Base-by-base conservation (phyloP, 2,797 vertebrate species). In the Tokudaia muenninki region DNA sequence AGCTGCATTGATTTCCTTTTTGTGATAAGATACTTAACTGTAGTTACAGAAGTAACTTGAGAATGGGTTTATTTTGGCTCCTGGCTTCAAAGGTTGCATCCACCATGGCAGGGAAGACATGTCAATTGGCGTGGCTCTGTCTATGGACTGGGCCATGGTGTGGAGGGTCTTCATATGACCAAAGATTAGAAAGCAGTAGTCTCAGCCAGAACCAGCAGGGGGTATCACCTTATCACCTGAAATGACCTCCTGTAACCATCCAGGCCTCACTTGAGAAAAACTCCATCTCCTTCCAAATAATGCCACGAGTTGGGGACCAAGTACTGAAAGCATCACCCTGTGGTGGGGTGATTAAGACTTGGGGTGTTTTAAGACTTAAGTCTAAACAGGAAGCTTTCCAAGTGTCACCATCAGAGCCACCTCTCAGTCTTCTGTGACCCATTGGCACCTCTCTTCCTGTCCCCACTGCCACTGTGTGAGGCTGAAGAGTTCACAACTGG, bases 381-480 rank as follows among this genome's bases (percentile, higher is more conserved):
- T 77, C 21, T 1, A 47, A 50, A 63, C 3, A n/a, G 74, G 17
- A 16, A 47, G 87, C 88, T 55, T 78, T n/a, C 24, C 1, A 13
- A 57, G 37, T 37, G 16, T 80, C 4, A 0, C 22, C 44, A 7
- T 89, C 26, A 89, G 59, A 93, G 44, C 17, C 34, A 52, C 55
- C 34, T 41, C 19, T 75, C 52, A 44, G 80, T 10, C 83, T 65
- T 59, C 72, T 55, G 34, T 50, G 41, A n/a, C 74, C 34, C 52
- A 44, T 21, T 47, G 3, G n/a, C 9, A 3, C 59, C 50, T 92
- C 67, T 78, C 37, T n/a, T 83, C 37, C 61, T 78, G 59, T 80
- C 55, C 55, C 63, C 44, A 2, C 5, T 22, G 12, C 3, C 31
- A 57, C 8, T 1, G 0, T 0, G 0, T 70, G 37, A 75, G 72